These are phyloP conservation scores for Stenolophus ochropezus DNA, from an alignment of 2,888 invertebrate species.

Conservation along the genomic window DNA sequence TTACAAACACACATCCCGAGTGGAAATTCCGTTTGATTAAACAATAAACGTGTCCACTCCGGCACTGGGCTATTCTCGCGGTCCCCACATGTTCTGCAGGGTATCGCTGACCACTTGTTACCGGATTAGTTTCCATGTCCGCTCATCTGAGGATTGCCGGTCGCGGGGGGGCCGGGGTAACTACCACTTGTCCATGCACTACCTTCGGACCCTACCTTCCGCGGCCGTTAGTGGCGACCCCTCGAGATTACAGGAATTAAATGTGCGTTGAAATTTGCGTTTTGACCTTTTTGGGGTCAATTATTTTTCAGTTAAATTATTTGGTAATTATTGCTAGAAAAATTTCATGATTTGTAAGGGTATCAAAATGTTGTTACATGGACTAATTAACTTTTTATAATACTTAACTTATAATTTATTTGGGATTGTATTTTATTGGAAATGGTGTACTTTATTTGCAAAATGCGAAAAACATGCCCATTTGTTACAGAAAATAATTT, in stretches of 20 bases:
- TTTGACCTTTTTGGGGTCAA: conserved; percentile 40
- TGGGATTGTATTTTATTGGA: not conserved
- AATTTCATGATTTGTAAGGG: conserved; percentile 2
- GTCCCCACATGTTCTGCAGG: conserved; percentile 53
- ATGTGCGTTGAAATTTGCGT: conserved; percentile 52
- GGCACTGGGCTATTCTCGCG: too few relatives aligned
- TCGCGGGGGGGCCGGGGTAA: conserved; percentile 16
- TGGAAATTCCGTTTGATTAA: not conserved
- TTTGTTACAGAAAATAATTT: too few relatives aligned
- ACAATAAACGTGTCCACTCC: too few relatives aligned
- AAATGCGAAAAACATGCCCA: not conserved
- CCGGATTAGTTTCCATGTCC: conserved; percentile 59
- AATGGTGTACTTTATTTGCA: not conserved
- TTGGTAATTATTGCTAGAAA: conserved; percentile 38
- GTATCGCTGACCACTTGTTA: conserved; percentile 58
- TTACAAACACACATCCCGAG: too few relatives aligned
- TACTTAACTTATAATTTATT: not conserved
- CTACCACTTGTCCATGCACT: conserved; percentile 20
- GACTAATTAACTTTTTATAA: not conserved
- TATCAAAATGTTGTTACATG: conserved; percentile 16
- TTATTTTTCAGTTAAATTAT: conserved; percentile 36
- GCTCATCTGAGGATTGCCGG: conserved; percentile 34
- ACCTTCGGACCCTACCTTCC: conserved; percentile 20
- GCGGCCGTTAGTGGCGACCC: too few relatives aligned
- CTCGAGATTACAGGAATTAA: conserved; percentile 56